Evolutionary conservation across 2,113 vertebrate species (phyloP), one percentile per base, ranked within the genome.

Genomic region (Lipophrys pholis): DNA sequence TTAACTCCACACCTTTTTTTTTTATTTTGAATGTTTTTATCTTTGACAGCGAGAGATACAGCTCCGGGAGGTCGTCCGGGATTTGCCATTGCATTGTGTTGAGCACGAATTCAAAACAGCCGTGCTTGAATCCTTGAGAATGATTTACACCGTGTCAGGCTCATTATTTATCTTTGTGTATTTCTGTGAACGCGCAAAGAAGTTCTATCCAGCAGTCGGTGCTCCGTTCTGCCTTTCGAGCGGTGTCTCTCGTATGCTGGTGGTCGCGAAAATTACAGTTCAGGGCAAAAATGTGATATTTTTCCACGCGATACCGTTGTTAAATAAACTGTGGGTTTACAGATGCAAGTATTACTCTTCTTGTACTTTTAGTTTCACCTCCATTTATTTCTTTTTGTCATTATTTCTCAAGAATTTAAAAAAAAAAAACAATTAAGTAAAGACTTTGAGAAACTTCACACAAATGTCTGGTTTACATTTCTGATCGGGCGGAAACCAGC

Each of bases 151-250:
- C 17, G 9, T 43, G 35, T 59, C 52, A 14, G 8, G 50, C 65
- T 60, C 3, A 55, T 73, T 56, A 50, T 73, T 42, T 11, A 65
- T 11, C 12, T 46, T 8, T 11, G 55, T 30, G 50, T 53, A n/a
- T 21, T 48, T 72, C 7, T 41, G 56, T 14, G 40, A 40, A 58
- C 2, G 10, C 49, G 14, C 16, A 40, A 43, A 56, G 46, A 12
- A 59, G 39, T 39, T 60, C 39, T 39, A 48, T 59, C 39, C 30
- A 59, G 56, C 48, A 76, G 56, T 53, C 57, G 64, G 73, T 74
- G 82, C 73, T 62, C 57, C 53, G 15, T 56, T 70, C 52, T 80
- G 63, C 65, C 12, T 55, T 55, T 54, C 14, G 11, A 45, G 51
- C 45, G 57, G 21, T 50, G 43, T 38, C 60, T 74, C 17, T n/a